Evolutionary conservation across 1,140 invertebrate species (phyloP), one percentile per base, ranked within the genome.

Genomic region (Arctopsyche grandis): DNA sequence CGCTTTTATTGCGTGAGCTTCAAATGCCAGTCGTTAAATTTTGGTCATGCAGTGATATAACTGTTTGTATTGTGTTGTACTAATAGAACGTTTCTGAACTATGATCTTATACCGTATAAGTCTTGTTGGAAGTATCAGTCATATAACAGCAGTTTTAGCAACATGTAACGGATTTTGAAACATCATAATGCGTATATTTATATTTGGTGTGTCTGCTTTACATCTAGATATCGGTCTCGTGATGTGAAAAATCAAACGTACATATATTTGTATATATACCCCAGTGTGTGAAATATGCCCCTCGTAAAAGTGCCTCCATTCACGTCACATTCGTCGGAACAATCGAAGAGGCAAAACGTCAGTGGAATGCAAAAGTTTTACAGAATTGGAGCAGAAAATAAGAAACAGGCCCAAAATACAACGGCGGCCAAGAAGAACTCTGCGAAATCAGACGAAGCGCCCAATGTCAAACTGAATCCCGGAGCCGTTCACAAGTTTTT

Each of bases 291-390:
- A 74, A 71, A 63, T 79, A 89, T 89, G 87, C 88, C 88, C 85
- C 86, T 86, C 87, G 86, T 87, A 86, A 88, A 87, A 87, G 87
- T 87, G 82, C 75, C 77, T 10, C 12, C 43, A 52, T 58, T 56
- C 44, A 38, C 69, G 4, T 75, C 10, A 9, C 29, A 70, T 48
- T 73, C 21, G 75, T 26, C 21, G 26, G 44, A 73, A 38, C 73
- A 26, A 70, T n/a, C 75, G 29, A 69, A 77, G 26, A 70, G 43
- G 69, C 19, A 21, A 84, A 85, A 71, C 84, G 24, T 56, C 52
- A 29, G 85, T 83, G 85, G 87, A 24, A 85, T 86, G 81, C 88
- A 88, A 85, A 88, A 87, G 81, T 88, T 89, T 84, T 89, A 89
- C 85, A 88, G 86, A 88, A 87, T 66, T 87, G 88, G 83, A 87